Percentiles rank a stretch among this genome's conserved stretches.
phyloP scores from a whole-genome alignment of 2,113 vertebrate species.

The Heterotilapia buettikoferi region DNA sequence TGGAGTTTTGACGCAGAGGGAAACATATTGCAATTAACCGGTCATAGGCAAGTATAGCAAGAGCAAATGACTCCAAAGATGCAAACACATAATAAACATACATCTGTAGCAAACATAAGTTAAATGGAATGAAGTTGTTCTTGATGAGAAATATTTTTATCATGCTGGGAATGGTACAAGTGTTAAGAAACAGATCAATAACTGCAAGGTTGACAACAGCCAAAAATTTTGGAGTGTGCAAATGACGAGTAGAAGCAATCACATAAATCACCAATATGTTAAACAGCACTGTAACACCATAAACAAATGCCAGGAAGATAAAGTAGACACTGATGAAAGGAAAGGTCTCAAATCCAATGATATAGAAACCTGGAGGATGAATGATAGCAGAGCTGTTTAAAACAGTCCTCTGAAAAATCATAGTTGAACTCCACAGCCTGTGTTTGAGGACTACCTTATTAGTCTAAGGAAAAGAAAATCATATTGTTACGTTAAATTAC shows the following conservation, averaged over 20 bases:
- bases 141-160: conserved; percentile 51
- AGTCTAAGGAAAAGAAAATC: background rate
- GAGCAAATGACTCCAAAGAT: conserved; percentile 33
- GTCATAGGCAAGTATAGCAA: conserved; percentile 65
- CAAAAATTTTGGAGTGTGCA: conserved; percentile 65
- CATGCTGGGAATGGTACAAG: conserved; percentile 59
- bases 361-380: conserved; percentile 66
- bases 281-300: conserved; percentile 45
- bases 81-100: conserved; percentile 36
- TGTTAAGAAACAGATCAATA: conserved; percentile 49
- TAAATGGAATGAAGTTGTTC: conserved; percentile 56
- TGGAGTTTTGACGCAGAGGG: conserved; percentile 51
- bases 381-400: conserved; percentile 41
- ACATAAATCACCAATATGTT: conserved; percentile 58
- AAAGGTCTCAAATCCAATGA: conserved; percentile 43
- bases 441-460: background rate
- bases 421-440: background rate
- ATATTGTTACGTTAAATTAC: background rate
- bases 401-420: conserved; percentile 4
- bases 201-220: conserved; percentile 62
- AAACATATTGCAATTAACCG: conserved; percentile 67
- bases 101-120: conserved; percentile 60
- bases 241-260: conserved; percentile 4
- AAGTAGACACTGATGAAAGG: conserved; percentile 41
- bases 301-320: conserved; percentile 54